Evolutionary conservation across 1,140 invertebrate species (phyloP).

Genomic region (Drosophila repletoides): DNA sequence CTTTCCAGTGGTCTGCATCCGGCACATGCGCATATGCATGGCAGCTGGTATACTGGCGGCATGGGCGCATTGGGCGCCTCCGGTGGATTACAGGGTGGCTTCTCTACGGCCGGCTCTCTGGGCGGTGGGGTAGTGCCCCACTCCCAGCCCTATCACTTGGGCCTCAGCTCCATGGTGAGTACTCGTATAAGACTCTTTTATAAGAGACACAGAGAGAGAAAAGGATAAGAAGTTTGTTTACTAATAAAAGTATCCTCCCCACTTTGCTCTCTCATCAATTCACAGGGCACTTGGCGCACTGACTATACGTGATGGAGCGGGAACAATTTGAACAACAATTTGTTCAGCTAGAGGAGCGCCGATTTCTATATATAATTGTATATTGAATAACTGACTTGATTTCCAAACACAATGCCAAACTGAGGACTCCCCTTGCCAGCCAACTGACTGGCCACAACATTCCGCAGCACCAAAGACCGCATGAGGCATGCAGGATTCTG

Average conservation of each 20-base stretch:
- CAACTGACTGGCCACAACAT: slow-evolving; percentile 10
- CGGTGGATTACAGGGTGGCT: slow-evolving; percentile 81
- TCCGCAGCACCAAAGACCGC: slow-evolving; percentile 21
- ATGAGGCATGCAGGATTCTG: neutral
- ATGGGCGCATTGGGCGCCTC: slow-evolving; percentile 82
- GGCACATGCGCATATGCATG: slow-evolving; percentile 82
- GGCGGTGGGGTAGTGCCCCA: slow-evolving; percentile 81
- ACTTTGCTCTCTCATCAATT: slow-evolving; percentile 20
- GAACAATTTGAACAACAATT: slow-evolving; percentile 82
- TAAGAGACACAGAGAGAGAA: slow-evolving; percentile 21
- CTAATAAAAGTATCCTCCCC: slow-evolving; percentile 27
- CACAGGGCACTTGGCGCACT: slow-evolving; percentile 80
- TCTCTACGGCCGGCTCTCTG: slow-evolving; percentile 79
- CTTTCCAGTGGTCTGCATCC: slow-evolving; percentile 82
- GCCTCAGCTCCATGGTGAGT: slow-evolving; percentile 82
- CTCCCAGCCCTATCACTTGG: slow-evolving; percentile 82
- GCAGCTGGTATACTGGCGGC: slow-evolving; percentile 82
- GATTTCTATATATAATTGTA: slow-evolving; percentile 8
- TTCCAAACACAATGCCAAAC: slow-evolving; percentile 71
- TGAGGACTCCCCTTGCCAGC: slow-evolving; percentile 62
- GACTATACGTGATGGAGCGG: slow-evolving; percentile 83
- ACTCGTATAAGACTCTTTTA: neutral
- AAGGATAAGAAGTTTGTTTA: slow-evolving; percentile 1
- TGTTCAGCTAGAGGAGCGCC: slow-evolving; percentile 75
- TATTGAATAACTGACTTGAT: slow-evolving; percentile 35